Base-by-base conservation (phyloP, 2,888 invertebrate species). In the Rhingia campestris region DNA sequence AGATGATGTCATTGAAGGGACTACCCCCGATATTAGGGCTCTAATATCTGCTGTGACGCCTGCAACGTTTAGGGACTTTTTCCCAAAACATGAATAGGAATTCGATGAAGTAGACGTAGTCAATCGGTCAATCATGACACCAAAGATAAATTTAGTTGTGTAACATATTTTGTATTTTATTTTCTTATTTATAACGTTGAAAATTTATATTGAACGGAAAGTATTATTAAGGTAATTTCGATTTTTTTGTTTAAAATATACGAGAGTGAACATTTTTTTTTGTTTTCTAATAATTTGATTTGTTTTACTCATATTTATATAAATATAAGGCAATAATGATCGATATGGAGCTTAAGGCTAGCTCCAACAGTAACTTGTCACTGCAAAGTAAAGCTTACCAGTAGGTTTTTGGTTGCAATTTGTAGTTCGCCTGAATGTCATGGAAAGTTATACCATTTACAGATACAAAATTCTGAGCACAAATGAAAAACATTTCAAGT, bases 41-140 rank as follows among this genome's bases (percentile, higher is more conserved):
- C 59, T 87, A 4, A 61, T 89, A 47, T 35, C 87, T 43, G 70
- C 87, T 37, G 88, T 88, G 0, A 84, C 88, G 12, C 89, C 89
- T 39, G 53, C 87, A 53, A 88, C 87, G 73, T 89, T 90, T 77
- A 88, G 87, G 54, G 89, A 89, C 39, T 84, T 12, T 49, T 84
- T 84, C 51, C 47, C 56, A 35, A 70, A 81, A 9, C 4, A 53
- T 2, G 33, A 59, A 49, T 9, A 33, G 4, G 32, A 12, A 35
- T 22, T 22, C 22, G 6, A 12, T 10, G 12, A 4, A 6, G 33
- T 9, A 4, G 10, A n/a, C 9, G 12, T 3, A 64, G 30, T 32
- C 41, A 63, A 7, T 49, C 10, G 12, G 39, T 41, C 39, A 53
- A 7, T 33, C n/a, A 41, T 51, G 64, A 30, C 64, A 64, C 51